Evolutionary conservation across 2,797 vertebrate species (phyloP).

Genomic region (Spondyliosoma cantharus): DNA sequence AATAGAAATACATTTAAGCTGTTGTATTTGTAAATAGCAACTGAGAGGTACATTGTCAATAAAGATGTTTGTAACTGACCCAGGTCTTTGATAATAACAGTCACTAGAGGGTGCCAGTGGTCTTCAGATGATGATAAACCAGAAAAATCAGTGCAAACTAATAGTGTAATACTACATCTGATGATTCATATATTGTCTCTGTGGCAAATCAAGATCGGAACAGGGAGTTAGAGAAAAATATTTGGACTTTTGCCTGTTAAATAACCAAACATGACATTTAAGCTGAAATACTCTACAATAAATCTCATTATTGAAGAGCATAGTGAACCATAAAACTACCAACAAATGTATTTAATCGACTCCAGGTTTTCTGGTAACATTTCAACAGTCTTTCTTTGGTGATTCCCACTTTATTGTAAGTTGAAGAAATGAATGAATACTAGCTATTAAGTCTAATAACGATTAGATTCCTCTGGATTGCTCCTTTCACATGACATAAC

Average conservation of each 20-base stretch:
- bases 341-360: not conserved
- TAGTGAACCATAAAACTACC: not conserved
- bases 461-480: not conserved
- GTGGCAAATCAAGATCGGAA: not conserved
- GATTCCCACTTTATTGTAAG: not conserved
- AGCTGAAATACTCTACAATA: not conserved
- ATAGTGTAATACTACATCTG: not conserved
- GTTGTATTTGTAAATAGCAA: not conserved
- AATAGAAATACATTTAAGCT: not conserved
- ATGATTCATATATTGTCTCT: not conserved
- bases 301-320: not conserved
- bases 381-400: not conserved
- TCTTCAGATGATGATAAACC: constrained; percentile 20
- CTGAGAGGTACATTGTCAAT: not conserved
- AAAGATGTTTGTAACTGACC: not conserved
- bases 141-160: constrained; percentile 1
- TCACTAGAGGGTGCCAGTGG: constrained; percentile 71
- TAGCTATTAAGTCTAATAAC: not conserved
- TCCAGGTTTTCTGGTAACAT: not conserved
- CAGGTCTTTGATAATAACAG: not conserved
- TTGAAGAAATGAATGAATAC: not conserved
- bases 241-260: not conserved
- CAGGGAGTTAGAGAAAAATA: not conserved
- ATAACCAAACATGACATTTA: not conserved
- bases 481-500: constrained; percentile 41